Percentiles rank a stretch among this genome's conserved stretches.
Evolutionary conservation across 2,113 vertebrate genomes (phyloP).

Genomic region (Nesogale talazaci): DNA sequence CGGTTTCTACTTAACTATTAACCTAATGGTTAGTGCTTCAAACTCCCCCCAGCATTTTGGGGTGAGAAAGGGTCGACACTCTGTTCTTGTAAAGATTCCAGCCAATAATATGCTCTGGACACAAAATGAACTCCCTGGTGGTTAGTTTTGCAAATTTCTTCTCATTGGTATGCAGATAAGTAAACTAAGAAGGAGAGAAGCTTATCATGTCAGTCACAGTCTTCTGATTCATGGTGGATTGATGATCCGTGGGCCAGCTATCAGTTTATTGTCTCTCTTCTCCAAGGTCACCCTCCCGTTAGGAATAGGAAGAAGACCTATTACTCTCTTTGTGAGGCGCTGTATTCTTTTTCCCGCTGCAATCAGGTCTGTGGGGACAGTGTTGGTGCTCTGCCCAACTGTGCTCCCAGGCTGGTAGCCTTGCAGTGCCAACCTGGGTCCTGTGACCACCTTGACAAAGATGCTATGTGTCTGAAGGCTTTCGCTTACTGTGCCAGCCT

Average conservation of each 20-base stretch:
- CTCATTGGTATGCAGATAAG: neutral
- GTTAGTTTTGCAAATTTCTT: too few relatives aligned
- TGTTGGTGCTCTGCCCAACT: neutral
- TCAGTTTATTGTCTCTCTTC: neutral
- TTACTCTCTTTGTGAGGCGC: neutral
- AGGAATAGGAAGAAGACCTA: neutral
- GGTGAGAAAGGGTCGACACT: too few relatives aligned
- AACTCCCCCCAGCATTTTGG: too few relatives aligned
- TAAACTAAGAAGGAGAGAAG: neutral
- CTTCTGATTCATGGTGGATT: neutral
- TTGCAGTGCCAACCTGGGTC: neutral
- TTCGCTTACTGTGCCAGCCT: accelerated
- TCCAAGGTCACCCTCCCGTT: neutral
- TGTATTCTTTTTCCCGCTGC: accelerated
- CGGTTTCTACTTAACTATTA: too few relatives aligned
- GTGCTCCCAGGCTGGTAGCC: too few relatives aligned
- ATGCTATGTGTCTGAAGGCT: neutral
- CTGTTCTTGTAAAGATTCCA: neutral
- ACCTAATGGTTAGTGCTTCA: too few relatives aligned
- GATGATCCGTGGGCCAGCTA: neutral
- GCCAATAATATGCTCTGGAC: neutral
- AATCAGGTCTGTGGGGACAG: accelerated
- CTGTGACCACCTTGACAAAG: neutral
- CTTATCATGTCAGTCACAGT: neutral
- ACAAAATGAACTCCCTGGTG: too few relatives aligned